Percentiles rank a stretch among this genome's conserved stretches.
Conservation (phyloP, 2,113 vertebrate genomes). For the Corapipo altera region DNA sequence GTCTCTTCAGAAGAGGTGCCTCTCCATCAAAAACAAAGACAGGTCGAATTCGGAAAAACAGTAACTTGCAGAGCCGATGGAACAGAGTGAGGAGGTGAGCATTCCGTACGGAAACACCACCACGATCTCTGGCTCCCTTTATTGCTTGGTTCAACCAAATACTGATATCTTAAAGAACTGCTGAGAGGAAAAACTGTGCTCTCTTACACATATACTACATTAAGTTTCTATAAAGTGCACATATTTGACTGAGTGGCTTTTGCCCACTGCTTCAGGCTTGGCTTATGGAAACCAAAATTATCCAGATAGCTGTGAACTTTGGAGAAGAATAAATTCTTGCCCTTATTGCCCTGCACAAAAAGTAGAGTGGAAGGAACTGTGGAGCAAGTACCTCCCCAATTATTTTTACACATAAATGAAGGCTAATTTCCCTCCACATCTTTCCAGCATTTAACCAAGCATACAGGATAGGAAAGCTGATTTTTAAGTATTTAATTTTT, state of each 20-base stretch:
- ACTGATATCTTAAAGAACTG: constrained; percentile 86
- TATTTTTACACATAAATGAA: neutral
- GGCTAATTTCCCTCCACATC: neutral
- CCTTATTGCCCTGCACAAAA: neutral
- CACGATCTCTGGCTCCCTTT: constrained; percentile 88
- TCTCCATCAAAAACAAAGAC: constrained; percentile 98
- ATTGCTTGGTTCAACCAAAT: constrained; percentile 99
- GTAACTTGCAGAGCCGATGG: constrained; percentile 91
- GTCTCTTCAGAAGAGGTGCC: constrained; percentile 90
- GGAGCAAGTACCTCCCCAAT: neutral
- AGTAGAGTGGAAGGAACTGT: neutral
- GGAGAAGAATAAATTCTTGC: neutral
- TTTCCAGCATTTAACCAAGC: neutral
- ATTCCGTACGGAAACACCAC: constrained; percentile 84
- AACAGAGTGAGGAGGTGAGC: constrained; percentile 96
- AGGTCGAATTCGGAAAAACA: constrained; percentile 93
- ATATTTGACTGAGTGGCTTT: neutral
- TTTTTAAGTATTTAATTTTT: neutral
- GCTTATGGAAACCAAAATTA: neutral
- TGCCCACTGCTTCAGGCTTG: neutral
- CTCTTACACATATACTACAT: neutral
- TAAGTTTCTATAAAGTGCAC: neutral
- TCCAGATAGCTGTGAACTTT: neutral
- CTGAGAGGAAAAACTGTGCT: constrained; percentile 63
- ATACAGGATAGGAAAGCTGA: neutral